Percentiles rank a stretch among this genome's conserved stretches.
phyloP scores from a whole-genome alignment of 2,113 vertebrate species.

The western clawed frog (Xenopus tropicalis) region UCB_Xtro_10.0 CM004447.2:143750001-143750500 shows the following conservation, averaged over 20 bases:
- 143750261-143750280: too few species aligned
- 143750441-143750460: too few species aligned
- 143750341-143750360: too few species aligned
- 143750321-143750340: too few species aligned
- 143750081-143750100: constrained; percentile 23
- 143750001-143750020: constrained; percentile 38
- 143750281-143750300: too few species aligned
- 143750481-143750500: too few species aligned
- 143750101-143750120: neutral
- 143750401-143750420: too few species aligned
- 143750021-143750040: constrained; percentile 35
- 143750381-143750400: too few species aligned
- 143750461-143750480: too few species aligned
- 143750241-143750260: neutral
- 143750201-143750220: neutral
- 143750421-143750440: too few species aligned
- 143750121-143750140: neutral
- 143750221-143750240: neutral
- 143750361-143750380: too few species aligned
- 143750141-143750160: neutral
- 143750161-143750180: neutral
- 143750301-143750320: too few species aligned
- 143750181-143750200: neutral
- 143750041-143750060: constrained; percentile 6
- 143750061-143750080: constrained; percentile 27